These are phyloP conservation scores for Polyergus mexicanus DNA, from an alignment of 1,140 invertebrate genomes.

Conservation along the genomic window DNA sequence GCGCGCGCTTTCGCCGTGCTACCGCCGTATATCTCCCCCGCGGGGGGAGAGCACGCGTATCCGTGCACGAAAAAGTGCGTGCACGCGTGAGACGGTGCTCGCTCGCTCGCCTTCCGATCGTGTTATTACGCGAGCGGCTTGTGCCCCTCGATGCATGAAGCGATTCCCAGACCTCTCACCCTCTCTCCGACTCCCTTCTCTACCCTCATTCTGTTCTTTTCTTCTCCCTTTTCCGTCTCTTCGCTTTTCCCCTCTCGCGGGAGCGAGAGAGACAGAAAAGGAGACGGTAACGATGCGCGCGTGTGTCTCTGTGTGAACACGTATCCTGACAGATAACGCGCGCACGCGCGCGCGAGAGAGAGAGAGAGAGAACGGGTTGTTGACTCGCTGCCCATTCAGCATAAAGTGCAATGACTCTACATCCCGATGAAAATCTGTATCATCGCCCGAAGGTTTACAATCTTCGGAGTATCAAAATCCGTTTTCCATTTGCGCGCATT, in stretches of 20 bases:
- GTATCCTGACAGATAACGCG: conserved; percentile 66
- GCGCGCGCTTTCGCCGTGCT: conserved; percentile 43
- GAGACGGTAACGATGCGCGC: conserved; percentile 43
- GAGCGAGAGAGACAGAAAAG: conserved; percentile 34
- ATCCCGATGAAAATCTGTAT: conserved; percentile 83
- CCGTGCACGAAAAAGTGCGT: conserved; percentile 66
- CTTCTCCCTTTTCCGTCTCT: conserved; percentile 57
- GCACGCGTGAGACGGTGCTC: conserved; percentile 70
- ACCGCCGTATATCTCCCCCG: not conserved
- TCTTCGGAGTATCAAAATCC: conserved; percentile 60
- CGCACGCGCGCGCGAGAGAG: too few species aligned
- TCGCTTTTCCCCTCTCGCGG: conserved; percentile 34
- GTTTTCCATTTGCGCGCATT: conserved; percentile 15
- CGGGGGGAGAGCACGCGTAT: conserved; percentile 25
- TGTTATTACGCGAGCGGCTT: conserved; percentile 80
- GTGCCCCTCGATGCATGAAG: conserved; percentile 82
- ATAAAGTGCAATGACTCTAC: conserved; percentile 85
- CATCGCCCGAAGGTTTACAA: conserved; percentile 71
- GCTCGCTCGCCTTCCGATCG: conserved; percentile 72
- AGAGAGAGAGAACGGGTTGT: conserved; percentile 78
- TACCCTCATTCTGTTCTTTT: conserved; percentile 45
- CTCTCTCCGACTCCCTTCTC: conserved; percentile 52
- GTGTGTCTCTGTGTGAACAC: not conserved
- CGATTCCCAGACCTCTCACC: conserved; percentile 76
- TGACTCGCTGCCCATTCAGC: conserved; percentile 85